Evolutionary conservation across 2,113 vertebrate genomes (phyloP), one percentile per base, ranked within the genome.

Genomic region (Muscicapa adusta): DNA sequence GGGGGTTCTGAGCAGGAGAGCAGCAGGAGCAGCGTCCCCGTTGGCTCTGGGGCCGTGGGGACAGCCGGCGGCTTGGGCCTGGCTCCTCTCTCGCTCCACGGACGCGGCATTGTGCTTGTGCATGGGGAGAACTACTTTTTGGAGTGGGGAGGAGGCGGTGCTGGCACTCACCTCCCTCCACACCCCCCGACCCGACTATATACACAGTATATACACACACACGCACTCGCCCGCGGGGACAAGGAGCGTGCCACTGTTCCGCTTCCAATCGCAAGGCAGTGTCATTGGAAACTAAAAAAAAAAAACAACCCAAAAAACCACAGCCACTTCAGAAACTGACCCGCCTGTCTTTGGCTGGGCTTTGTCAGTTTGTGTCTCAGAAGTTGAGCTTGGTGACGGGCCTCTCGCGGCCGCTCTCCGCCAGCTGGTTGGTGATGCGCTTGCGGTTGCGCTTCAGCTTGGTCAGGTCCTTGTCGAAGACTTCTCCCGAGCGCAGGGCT

Each of bases 371-470:
- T 19, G 31, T 18, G 9, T 26, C 56, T 98, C 97, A 99, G 97
- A 99, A 99, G 98, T 99, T 99, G 89, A 99, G 99, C 96, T 99
- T 99, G 17, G 99, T 99, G 97, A 99, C 65, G 1, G 99, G 99
- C 60, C 99, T 98, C 97, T 99, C 99, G 25, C 99, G 98, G 96
- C 98, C 93, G 7, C 98, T 97, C 91, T 99, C 99, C 0, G 98
- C 98, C 90, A 97, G 96, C 97, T 99, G 99, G 98, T 93, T 99
- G 98, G 98, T 98, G 73, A 99, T 98, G 94, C 99, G 99, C 72
- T 99, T 99, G 94, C 99, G 99, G 94, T 99, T 99, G 88, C 99
- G 98, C 86, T 99, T 99, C 97, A 99, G 98, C 96, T 99, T 99
- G 88, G 98, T 99, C 94, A 99, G 98, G 98, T 99, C 99, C 96